Evolutionary conservation across 2,113 vertebrate genomes (phyloP), one percentile per base, ranked within the genome.

Genomic region (Meles meles): DNA sequence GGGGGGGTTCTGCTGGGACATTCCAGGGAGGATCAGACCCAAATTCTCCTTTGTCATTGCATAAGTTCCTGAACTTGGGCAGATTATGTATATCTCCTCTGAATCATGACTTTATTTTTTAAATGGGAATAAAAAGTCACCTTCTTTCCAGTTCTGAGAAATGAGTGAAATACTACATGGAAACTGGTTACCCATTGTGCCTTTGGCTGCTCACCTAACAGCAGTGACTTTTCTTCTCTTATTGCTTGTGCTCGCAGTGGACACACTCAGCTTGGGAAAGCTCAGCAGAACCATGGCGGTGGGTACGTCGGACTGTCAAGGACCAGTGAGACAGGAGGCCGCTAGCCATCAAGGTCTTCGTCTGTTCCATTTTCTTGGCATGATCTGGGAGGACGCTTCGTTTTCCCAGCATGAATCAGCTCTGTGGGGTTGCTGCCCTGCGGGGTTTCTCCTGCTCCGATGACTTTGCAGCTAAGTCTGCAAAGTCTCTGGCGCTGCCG

Each of bases 401-500:
- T 37, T 65, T n/a, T 47, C 39, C 25, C 9, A 61, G 42, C 6
- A 0, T 13, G 63, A 21, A 47, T 69, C 3, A 4, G 49, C 27
- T 7, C 2, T 12, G 2, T 34, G 76, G 72, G 25, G 72, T 23
- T 27, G 52, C 29, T 20, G 29, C 29, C 18, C 0, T 8, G 5
- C n/a, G 76, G 42, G 72, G 74, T 17, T 69, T 9, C 34, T 14
- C 7, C 8, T 23, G 5, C 17, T n/a, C 2, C 3, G 34, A 1
- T 31, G 44, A 55, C 13, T 52, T 11, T n/a, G 34, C 18, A 37
- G 8, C 67, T 37, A 37, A 69, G 34, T 18, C 27, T n/a, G n/a
- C n/a, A n/a, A n/a, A n/a, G n/a, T n/a, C n/a, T n/a, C n/a, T 9
- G 27, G 15, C 4, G 3, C 4, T 9, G 27, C 25, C 2, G 34